Conservation (phyloP, 2,797 vertebrate genomes). For the Darevskia nairensis region DNA sequence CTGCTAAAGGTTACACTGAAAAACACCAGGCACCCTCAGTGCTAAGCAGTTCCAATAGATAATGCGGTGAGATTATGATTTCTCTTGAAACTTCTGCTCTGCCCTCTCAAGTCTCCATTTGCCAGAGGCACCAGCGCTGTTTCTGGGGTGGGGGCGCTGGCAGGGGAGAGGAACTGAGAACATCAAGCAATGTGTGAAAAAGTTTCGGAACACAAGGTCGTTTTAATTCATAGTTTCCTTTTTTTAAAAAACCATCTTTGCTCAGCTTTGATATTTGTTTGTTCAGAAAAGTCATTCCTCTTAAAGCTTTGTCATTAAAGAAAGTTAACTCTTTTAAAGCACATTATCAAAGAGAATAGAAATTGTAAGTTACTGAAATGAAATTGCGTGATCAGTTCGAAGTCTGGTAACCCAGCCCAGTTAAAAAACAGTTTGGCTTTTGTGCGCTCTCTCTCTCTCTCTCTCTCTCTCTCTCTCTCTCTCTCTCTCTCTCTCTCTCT, state of each 20-base stretch:
- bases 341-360: slow-evolving; percentile 79
- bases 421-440: slow-evolving; percentile 74
- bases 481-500: too few species aligned
- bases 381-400: slow-evolving; percentile 79
- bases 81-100: slow-evolving; percentile 51
- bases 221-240: slow-evolving; percentile 74
- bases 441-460: slow-evolving; percentile 35
- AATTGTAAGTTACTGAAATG: slow-evolving; percentile 82
- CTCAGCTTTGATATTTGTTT: slow-evolving; percentile 78
- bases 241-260: slow-evolving; percentile 71
- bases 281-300: slow-evolving; percentile 81
- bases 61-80: slow-evolving; percentile 30
- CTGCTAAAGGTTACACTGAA: slow-evolving; percentile 19
- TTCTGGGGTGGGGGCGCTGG: slow-evolving; percentile 46
- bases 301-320: slow-evolving; percentile 82
- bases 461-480: too few species aligned
- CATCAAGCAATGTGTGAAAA: slow-evolving; percentile 72
- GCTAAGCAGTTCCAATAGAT: slow-evolving; percentile 24
- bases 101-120: slow-evolving; percentile 54
- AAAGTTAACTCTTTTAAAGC: slow-evolving; percentile 79
- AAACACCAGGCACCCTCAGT: neutral
- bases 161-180: slow-evolving; percentile 70
- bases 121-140: slow-evolving; percentile 55
- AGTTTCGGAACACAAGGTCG: slow-evolving; percentile 81
- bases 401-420: slow-evolving; percentile 73